These are phyloP conservation scores for Agonopterix subpropinquella DNA, from an alignment of 2,888 invertebrate genomes.

Conservation along the genomic window DNA sequence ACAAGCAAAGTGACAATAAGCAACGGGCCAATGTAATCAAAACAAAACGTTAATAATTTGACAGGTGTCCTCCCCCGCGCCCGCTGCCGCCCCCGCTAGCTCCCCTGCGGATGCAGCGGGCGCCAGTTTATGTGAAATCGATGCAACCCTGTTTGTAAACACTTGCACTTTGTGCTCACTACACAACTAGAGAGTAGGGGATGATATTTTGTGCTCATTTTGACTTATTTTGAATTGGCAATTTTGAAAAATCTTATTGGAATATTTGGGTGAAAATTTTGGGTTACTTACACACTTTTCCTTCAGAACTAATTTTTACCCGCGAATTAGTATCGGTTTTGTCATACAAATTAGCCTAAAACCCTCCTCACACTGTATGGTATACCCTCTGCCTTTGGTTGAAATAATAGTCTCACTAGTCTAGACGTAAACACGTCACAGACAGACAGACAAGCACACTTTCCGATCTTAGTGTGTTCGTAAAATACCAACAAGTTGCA, in stretches of 20 bases:
- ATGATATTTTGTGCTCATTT: not conserved
- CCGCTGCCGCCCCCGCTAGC: conserved; percentile 7
- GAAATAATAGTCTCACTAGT: too few relatives aligned
- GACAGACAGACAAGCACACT: too few relatives aligned
- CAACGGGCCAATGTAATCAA: too few relatives aligned
- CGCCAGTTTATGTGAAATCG: conserved; percentile 70
- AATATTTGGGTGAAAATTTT: not conserved
- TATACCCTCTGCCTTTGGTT: too few relatives aligned
- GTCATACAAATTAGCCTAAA: too few relatives aligned
- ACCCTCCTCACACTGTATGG: too few relatives aligned
- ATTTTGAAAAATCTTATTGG: not conserved
- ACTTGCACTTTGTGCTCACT: conserved; percentile 37
- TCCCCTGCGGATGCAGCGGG: conserved; percentile 5
- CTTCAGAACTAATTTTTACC: too few relatives aligned
- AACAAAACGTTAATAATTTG: too few relatives aligned
- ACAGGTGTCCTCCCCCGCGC: not conserved
- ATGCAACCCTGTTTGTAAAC: conserved; percentile 72
- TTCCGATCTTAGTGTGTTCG: not conserved
- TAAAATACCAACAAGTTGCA: not conserved
- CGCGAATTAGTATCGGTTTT: too few relatives aligned
- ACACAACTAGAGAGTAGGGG: not conserved
- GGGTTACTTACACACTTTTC: too few relatives aligned
- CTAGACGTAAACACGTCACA: too few relatives aligned
- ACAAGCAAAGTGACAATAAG: too few relatives aligned
- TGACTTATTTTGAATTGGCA: not conserved